These are phyloP conservation scores for Plecturocebus donacophilus DNA, from an alignment of 2,113 vertebrate genomes.

Conservation along the genomic window DNA sequence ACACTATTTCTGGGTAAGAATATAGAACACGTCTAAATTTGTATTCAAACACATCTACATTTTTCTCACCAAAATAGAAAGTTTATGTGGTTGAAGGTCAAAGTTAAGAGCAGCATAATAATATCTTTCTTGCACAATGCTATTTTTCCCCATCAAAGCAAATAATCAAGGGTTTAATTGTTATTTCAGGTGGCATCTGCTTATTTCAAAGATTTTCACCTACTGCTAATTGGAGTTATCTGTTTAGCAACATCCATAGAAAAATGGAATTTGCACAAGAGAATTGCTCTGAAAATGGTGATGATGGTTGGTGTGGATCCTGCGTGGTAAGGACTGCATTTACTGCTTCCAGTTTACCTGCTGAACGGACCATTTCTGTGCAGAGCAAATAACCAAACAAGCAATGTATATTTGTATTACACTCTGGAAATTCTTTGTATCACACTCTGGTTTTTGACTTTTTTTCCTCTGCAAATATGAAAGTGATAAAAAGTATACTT, in stretches of 20 bases:
- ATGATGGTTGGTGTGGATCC: slow-evolving; percentile 93
- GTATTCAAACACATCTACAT: not conserved
- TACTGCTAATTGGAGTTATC: slow-evolving; percentile 92
- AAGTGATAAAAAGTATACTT: slow-evolving; percentile 27
- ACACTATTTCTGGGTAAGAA: not conserved
- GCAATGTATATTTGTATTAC: not conserved
- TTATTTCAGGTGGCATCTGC: slow-evolving; percentile 89
- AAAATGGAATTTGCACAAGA: slow-evolving; percentile 96
- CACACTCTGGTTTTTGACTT: not conserved
- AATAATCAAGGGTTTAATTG: slow-evolving; percentile 52
- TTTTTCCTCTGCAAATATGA: slow-evolving; percentile 35
- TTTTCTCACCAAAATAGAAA: not conserved
- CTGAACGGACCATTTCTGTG: not conserved
- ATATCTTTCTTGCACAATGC: not conserved
- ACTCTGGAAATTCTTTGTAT: not conserved
- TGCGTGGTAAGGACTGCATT: slow-evolving; percentile 87
- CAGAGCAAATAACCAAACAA: slow-evolving; percentile 48
- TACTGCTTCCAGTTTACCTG: slow-evolving; percentile 4
- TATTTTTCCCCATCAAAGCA: not conserved
- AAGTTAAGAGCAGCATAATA: not conserved
- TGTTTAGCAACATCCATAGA: slow-evolving; percentile 95
- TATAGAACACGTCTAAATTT: slow-evolving; percentile 18
- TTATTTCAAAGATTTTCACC: slow-evolving; percentile 97
- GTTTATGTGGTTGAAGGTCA: slow-evolving; percentile 35
- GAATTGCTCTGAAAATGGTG: slow-evolving; percentile 93